phyloP scores from a whole-genome alignment of 2,113 vertebrate genomes.

The Hystrix cristata region DNA sequence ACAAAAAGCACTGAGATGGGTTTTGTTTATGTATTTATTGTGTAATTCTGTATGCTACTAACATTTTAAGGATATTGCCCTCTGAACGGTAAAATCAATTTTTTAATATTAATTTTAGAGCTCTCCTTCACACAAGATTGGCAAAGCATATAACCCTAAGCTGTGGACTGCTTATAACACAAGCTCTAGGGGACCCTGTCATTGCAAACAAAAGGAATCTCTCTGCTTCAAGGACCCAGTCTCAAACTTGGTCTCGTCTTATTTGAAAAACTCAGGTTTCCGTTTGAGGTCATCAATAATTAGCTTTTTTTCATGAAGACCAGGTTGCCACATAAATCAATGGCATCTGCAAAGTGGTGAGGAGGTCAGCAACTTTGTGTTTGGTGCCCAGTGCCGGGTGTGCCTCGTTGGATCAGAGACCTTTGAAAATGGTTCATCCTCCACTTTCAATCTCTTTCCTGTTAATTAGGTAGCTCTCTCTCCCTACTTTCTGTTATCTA shows the following conservation, averaged over 20 bases:
- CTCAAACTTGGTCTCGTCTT: background rate
- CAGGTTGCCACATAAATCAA: background rate
- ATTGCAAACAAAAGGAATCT: background rate
- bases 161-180: background rate
- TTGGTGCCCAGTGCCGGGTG: background rate
- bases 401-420: background rate
- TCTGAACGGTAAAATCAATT: background rate
- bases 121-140: constrained; percentile 31
- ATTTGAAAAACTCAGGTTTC: background rate
- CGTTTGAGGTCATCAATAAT: background rate
- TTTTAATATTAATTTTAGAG: constrained; percentile 31
- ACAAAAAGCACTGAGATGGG: background rate
- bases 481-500: background rate
- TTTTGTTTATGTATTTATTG: constrained; percentile 55
- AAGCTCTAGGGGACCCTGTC: background rate
- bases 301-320: background rate
- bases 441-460: background rate
- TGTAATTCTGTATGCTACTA: background rate
- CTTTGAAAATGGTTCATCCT: background rate
- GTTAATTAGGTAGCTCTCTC: background rate
- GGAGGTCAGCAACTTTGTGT: background rate
- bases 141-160: background rate
- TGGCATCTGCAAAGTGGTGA: background rate
- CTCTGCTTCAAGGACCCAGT: background rate
- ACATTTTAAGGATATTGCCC: background rate